phyloP scores from a whole-genome alignment of 2,888 invertebrate genomes.

The Drosophila anomalata region DNA sequence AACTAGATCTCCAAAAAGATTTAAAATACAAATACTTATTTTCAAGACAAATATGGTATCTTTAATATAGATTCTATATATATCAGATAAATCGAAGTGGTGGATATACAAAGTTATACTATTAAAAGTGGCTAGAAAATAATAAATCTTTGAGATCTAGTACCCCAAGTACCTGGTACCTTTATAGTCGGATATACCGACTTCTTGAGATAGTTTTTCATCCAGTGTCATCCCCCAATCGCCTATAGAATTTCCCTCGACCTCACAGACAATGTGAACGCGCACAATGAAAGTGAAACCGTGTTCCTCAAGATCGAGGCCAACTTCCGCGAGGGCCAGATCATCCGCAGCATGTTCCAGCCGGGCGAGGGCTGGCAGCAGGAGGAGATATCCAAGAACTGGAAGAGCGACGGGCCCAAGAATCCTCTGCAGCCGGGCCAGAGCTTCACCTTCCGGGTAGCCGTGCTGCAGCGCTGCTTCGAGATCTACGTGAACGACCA shows the following conservation, averaged over 20 bases:
- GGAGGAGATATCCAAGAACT: constrained; percentile 84
- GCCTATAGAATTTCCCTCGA: constrained; percentile 81
- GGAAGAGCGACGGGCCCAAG: constrained; percentile 82
- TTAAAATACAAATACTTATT: background rate
- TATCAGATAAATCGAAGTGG: background rate
- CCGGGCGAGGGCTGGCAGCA: constrained; percentile 84
- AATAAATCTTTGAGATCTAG: background rate
- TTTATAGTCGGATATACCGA: background rate
- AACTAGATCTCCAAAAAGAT: background rate
- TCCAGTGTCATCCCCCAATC: background rate
- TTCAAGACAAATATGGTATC: background rate
- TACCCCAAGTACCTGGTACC: background rate
- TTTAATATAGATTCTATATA: background rate
- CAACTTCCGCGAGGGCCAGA: constrained; percentile 83
- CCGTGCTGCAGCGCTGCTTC: constrained; percentile 82
- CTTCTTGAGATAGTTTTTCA: background rate
- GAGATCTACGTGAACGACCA: constrained; percentile 84
- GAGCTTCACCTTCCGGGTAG: constrained; percentile 82
- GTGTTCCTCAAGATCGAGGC: constrained; percentile 83
- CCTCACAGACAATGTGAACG: constrained; percentile 81
- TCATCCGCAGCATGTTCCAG: constrained; percentile 83
- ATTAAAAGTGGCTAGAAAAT: background rate
- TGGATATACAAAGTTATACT: background rate
- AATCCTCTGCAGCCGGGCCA: constrained; percentile 83
- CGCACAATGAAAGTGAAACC: constrained; percentile 80